These are phyloP conservation scores for Melieria crassipennis DNA, from an alignment of 2,888 invertebrate genomes.

Conservation along the genomic window DNA sequence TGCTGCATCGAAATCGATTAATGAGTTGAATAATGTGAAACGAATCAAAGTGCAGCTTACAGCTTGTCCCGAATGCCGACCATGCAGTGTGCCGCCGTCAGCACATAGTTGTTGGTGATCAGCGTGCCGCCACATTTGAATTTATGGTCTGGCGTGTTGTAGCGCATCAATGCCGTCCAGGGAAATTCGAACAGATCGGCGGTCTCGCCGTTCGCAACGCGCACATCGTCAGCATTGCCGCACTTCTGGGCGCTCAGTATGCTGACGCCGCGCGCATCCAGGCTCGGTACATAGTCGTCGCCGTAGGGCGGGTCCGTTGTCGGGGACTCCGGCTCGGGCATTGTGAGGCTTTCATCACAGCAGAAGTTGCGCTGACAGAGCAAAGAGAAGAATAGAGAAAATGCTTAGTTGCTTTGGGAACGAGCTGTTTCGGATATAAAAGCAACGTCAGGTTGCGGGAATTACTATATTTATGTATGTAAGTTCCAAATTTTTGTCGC, in stretches of 20 bases:
- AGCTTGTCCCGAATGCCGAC: conserved; percentile 40
- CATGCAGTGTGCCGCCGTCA: conserved; percentile 62
- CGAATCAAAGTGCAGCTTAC: conserved; percentile 44
- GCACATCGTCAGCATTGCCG: conserved; percentile 69
- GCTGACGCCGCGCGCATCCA: conserved; percentile 42
- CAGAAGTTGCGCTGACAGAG: conserved; percentile 34
- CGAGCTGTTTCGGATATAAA: no score
- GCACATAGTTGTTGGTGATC: conserved; percentile 54
- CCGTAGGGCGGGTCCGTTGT: background rate
- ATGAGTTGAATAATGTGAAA: background rate
- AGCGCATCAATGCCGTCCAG: conserved; percentile 80
- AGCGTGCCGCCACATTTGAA: conserved; percentile 64
- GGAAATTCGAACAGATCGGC: conserved; percentile 75
- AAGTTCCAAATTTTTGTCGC: no score
- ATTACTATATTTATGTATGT: no score
- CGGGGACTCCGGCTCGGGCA: background rate
- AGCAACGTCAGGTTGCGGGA: no score
- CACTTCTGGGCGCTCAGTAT: conserved; percentile 63
- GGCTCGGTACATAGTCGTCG: background rate
- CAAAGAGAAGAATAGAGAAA: no score
- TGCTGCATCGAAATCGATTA: conserved; percentile 45
- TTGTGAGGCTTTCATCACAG: conserved; percentile 24
- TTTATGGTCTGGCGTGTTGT: conserved; percentile 56
- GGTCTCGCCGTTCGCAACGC: conserved; percentile 72
- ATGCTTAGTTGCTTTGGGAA: no score